Conservation (phyloP, 2,888 invertebrate species). For the Diarsia rubi region DNA sequence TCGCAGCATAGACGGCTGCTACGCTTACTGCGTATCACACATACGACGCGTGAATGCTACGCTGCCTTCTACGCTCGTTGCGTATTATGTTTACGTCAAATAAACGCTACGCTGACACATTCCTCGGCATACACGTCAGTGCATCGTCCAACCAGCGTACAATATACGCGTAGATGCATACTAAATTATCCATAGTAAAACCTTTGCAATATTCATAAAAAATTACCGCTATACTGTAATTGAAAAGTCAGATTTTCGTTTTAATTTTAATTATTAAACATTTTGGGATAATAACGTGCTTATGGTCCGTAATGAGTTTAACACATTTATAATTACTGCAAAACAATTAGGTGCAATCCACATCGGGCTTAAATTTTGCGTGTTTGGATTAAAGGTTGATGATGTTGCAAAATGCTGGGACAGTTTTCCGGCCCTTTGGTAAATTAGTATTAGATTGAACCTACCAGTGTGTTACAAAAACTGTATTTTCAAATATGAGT, state of each 20-base stretch:
- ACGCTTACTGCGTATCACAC: conserved; percentile 24
- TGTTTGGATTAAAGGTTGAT: conserved; percentile 20
- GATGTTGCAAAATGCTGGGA: background rate
- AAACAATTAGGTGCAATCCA: conserved; percentile 34
- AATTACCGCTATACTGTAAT: conserved; percentile 28
- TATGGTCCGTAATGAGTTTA: conserved; percentile 33
- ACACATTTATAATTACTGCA: conserved; percentile 42
- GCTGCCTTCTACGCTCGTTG: conserved; percentile 24
- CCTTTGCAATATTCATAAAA: conserved; percentile 28
- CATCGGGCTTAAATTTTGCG: conserved; percentile 20
- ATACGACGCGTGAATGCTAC: conserved; percentile 33
- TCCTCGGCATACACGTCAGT: background rate
- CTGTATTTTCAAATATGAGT: too few relatives aligned
- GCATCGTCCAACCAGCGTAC: background rate
- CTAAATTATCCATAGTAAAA: background rate
- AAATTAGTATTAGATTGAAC: background rate
- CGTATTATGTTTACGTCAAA: conserved; percentile 26
- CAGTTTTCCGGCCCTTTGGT: background rate
- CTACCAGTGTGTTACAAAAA: background rate
- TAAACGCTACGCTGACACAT: conserved; percentile 31
- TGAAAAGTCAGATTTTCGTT: conserved; percentile 27
- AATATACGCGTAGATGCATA: conserved; percentile 3
- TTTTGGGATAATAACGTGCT: conserved; percentile 13
- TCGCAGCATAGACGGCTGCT: conserved; percentile 2
- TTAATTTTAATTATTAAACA: conserved; percentile 35